Percentiles rank a stretch among this genome's conserved stretches.
Conservation (phyloP, 2,888 invertebrate species). For the Orthosia incerta region DNA sequence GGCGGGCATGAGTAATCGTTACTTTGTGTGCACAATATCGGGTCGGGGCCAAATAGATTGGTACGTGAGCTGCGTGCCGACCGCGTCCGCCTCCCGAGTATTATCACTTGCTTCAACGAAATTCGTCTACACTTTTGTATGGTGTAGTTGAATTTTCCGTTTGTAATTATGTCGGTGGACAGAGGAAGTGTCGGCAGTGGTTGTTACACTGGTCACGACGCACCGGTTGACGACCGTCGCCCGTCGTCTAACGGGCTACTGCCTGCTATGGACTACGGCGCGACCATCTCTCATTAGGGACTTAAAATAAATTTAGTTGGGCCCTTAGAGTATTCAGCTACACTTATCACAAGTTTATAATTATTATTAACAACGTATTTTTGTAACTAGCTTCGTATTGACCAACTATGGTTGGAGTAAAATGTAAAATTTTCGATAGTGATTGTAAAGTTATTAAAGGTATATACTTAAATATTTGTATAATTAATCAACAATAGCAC, state of each 20-base stretch:
- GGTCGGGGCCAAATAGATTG: conserved; percentile 87
- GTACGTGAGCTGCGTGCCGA: conserved; percentile 84
- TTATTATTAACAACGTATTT: background rate
- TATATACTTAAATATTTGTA: background rate
- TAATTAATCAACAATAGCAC: background rate
- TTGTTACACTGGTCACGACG: conserved; percentile 87
- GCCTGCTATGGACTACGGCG: conserved; percentile 83
- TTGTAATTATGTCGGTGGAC: conserved; percentile 86
- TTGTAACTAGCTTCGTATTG: background rate
- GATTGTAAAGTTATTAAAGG: background rate
- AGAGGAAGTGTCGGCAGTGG: conserved; percentile 86
- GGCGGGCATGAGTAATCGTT: conserved; percentile 88
- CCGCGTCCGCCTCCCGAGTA: conserved; percentile 65
- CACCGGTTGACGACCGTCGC: conserved; percentile 83
- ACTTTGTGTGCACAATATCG: conserved; percentile 89
- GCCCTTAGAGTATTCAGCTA: conserved; percentile 41
- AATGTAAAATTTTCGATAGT: background rate
- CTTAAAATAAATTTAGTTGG: conserved; percentile 63
- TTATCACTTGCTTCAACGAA: conserved; percentile 79
- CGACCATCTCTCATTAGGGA: conserved; percentile 82
- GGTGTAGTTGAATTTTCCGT: conserved; percentile 88
- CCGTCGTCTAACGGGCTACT: conserved; percentile 82
- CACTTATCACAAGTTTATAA: conserved; percentile 13
- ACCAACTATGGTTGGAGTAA: background rate
- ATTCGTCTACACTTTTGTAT: conserved; percentile 83